phyloP scores from a whole-genome alignment of 1,140 invertebrate genomes.

The Luehdorfia chinensis region DNA sequence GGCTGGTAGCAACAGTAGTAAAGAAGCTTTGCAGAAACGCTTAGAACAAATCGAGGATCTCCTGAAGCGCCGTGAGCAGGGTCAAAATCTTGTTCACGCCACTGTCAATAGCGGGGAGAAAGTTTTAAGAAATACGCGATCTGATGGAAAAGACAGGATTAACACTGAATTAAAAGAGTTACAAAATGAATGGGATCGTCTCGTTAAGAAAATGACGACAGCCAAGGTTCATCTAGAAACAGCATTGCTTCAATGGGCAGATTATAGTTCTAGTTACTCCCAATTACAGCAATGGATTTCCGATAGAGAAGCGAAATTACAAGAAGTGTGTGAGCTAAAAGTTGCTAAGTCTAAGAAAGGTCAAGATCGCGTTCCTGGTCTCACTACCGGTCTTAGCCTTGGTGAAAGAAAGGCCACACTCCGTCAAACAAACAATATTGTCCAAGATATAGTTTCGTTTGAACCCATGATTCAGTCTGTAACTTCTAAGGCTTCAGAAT shows the following conservation, averaged over 20 bases:
- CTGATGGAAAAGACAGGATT: slow-evolving; percentile 93
- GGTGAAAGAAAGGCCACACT: slow-evolving; percentile 92
- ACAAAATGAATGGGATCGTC: slow-evolving; percentile 94
- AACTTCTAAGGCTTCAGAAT: slow-evolving; percentile 92
- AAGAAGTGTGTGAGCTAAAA: slow-evolving; percentile 93
- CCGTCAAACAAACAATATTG: slow-evolving; percentile 94
- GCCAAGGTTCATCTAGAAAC: slow-evolving; percentile 95
- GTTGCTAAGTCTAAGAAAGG: slow-evolving; percentile 87
- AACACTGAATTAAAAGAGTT: slow-evolving; percentile 92
- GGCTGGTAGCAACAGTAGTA: slow-evolving; percentile 86
- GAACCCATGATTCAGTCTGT: slow-evolving; percentile 97
- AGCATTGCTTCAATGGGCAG: slow-evolving; percentile 95
- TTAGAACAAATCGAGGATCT: slow-evolving; percentile 90
- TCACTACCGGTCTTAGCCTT: slow-evolving; percentile 86
- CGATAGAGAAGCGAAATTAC: slow-evolving; percentile 95
- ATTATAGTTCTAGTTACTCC: slow-evolving; percentile 94
- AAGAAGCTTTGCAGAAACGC: slow-evolving; percentile 89
- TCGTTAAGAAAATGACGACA: slow-evolving; percentile 94
- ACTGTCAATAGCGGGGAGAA: slow-evolving; percentile 96
- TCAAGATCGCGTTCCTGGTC: slow-evolving; percentile 79
- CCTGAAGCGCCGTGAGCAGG: slow-evolving; percentile 90
- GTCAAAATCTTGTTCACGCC: slow-evolving; percentile 92
- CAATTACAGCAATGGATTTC: slow-evolving; percentile 97
- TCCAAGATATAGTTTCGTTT: slow-evolving; percentile 95
- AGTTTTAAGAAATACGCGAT: slow-evolving; percentile 90